phyloP scores from a whole-genome alignment of 2,113 vertebrate species.

The Cinclus cinclus region DNA sequence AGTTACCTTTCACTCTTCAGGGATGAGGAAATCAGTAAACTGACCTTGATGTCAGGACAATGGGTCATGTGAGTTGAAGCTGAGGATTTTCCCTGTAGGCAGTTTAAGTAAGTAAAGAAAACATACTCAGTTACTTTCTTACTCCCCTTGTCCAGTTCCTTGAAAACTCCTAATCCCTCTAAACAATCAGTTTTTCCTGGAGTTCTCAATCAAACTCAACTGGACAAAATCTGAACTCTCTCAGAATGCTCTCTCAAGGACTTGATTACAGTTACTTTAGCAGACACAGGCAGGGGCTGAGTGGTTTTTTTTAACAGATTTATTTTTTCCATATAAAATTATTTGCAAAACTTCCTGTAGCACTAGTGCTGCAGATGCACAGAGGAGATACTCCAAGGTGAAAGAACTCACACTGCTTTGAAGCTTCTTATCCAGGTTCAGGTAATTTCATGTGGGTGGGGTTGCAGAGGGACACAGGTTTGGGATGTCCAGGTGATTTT shows the following conservation, averaged over 20 bases:
- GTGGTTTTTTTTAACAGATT: background rate
- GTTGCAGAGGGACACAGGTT: background rate
- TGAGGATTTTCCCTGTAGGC: background rate
- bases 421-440: background rate
- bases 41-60: background rate
- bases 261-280: background rate
- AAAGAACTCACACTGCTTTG: background rate
- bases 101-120: constrained; percentile 20
- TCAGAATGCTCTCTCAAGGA: background rate
- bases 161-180: background rate
- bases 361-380: background rate
- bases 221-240: background rate
- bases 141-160: background rate
- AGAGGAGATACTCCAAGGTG: background rate
- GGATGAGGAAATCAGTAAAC: background rate
- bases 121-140: background rate
- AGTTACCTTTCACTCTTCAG: background rate
- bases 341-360: background rate
- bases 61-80: background rate
- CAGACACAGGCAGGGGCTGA: background rate
- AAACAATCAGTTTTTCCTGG: background rate
- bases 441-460: background rate
- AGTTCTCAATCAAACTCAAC: background rate
- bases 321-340: background rate
- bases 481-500: background rate